Evolutionary conservation across 2,113 vertebrate genomes (phyloP).

Genomic region (Halcyon malimbica): DNA sequence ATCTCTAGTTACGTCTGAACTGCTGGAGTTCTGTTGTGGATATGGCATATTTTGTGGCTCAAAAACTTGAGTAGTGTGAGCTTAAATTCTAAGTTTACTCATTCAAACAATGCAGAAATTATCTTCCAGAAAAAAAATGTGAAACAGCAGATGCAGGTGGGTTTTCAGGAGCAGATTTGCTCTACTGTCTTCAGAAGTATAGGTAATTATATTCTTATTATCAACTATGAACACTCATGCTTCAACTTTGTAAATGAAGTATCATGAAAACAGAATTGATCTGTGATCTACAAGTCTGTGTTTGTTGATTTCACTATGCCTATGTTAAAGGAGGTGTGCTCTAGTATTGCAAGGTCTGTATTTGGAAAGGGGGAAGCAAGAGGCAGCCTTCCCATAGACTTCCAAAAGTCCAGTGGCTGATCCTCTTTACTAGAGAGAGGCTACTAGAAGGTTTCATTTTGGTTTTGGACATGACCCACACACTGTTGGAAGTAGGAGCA

Average conservation of each 20-base stretch:
- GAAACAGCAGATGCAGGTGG: background rate
- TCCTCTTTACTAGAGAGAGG: background rate
- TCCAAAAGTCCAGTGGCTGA: background rate
- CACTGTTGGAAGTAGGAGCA: background rate
- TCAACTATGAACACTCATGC: background rate
- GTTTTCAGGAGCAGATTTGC: background rate
- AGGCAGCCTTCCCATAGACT: background rate
- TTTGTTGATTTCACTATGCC: background rate
- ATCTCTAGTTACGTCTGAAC: background rate
- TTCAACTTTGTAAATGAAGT: background rate
- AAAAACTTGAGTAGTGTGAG: background rate
- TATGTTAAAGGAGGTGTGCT: background rate
- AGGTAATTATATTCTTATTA: background rate
- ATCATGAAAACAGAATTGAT: background rate
- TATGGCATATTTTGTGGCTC: background rate
- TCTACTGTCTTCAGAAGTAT: background rate
- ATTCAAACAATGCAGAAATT: background rate
- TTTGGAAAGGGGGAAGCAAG: background rate
- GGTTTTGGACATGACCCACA: background rate
- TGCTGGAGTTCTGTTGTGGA: background rate
- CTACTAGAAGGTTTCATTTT: background rate
- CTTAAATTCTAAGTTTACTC: background rate
- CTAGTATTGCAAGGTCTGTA: background rate
- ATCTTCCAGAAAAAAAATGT: background rate
- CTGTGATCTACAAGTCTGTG: background rate